Evolutionary conservation across 2,113 vertebrate genomes (phyloP).

Genomic region (Baryphthengus martii): DNA sequence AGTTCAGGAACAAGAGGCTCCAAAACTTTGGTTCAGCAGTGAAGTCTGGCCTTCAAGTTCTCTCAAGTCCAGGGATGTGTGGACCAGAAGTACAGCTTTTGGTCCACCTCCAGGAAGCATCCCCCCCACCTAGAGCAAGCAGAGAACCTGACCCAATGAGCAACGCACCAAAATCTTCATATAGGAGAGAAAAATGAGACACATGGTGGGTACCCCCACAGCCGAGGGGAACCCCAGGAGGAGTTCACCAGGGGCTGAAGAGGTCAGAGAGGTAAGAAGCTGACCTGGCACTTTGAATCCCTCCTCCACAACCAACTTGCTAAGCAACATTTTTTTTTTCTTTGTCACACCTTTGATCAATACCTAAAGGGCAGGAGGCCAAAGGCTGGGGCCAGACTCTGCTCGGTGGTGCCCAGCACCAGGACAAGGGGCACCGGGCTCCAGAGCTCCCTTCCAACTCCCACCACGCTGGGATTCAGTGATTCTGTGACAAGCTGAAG

Average conservation of each 20-base stretch:
- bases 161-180: rapidly evolving
- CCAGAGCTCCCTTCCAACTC: too few species aligned
- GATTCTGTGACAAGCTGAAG: background rate
- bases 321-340: background rate
- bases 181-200: background rate
- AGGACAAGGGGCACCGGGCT: too few species aligned
- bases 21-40: background rate
- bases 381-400: too few species aligned
- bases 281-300: background rate
- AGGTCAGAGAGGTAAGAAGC: background rate
- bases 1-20: background rate
- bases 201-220: rapidly evolving
- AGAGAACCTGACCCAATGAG: background rate
- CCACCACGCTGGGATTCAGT: too few species aligned
- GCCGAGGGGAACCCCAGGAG: background rate
- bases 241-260: rapidly evolving
- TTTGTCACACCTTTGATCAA: background rate
- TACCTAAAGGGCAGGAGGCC: too few species aligned
- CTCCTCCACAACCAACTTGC: background rate
- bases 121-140: background rate
- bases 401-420: too few species aligned
- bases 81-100: background rate
- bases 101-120: background rate
- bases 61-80: background rate
- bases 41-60: background rate